Evolutionary conservation across 2,797 vertebrate genomes (phyloP).

Genomic region (Tadarida brasiliensis): DNA sequence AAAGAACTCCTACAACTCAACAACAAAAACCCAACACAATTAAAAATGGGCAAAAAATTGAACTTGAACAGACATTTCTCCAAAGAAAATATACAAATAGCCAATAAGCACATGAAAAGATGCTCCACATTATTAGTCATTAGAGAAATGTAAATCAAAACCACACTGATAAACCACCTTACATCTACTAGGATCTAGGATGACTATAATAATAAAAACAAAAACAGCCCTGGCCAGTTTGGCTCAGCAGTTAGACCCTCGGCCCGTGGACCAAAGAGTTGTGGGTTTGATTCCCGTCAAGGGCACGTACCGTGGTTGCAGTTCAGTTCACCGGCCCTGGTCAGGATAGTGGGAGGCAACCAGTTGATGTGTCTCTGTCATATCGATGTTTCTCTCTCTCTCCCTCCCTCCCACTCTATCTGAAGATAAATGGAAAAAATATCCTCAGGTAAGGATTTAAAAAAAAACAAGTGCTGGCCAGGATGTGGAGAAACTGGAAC

Average conservation of each 20-base stretch:
- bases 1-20: background rate
- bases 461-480: background rate
- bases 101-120: background rate
- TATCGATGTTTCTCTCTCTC: too few species aligned
- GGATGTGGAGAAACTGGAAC: background rate
- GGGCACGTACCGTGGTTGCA: too few species aligned
- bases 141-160: slow-evolving; percentile 31
- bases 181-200: background rate
- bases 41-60: background rate
- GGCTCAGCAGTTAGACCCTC: too few species aligned
- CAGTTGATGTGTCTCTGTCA: too few species aligned
- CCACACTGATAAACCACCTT: background rate
- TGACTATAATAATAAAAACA: background rate
- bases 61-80: background rate
- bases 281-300: too few species aligned
- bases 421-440: too few species aligned
- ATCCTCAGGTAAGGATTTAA: too few species aligned
- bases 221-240: background rate
- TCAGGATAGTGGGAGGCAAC: too few species aligned
- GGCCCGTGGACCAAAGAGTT: too few species aligned
- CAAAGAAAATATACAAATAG: background rate
- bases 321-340: too few species aligned
- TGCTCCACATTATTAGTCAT: background rate
- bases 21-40: background rate
- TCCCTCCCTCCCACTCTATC: too few species aligned